Base-by-base conservation (phyloP, 2,888 invertebrate species). In the Exocentrus adspersus region DNA sequence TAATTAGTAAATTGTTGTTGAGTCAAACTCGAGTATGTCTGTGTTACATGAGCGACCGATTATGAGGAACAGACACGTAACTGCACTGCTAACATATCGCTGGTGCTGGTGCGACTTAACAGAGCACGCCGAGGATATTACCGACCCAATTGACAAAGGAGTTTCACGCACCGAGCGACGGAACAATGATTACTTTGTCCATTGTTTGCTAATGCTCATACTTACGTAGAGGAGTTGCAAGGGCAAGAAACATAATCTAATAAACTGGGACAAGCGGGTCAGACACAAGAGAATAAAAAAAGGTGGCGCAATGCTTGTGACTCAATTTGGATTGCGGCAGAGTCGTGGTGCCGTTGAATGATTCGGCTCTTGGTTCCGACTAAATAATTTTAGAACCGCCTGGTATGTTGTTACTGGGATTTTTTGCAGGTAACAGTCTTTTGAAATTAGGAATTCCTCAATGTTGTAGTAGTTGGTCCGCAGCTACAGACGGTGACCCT, bases 51-150 rank as follows among this genome's bases (percentile, higher is more conserved):
- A 60, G 54, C 24, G 50, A 62, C 28, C 50, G 61, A 56, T 62
- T 68, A 70, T 66, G 66, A 68, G 51, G 69, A 71, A 68, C 68
- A 71, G 62, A 69, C 70, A 74, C 74, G 76, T 71, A 76, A 76
- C 69, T 2, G 2, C 17, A 1, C 20, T 10, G 70, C 72, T 71
- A 70, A 74, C 72, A 74, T 70, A 70, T 70, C 69, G 71, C 71
- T 64, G 71, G 56, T 45, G n/a, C 32, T 56, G 45, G 67, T n/a
- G n/a, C n/a, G 62, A 72, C 67, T 74, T 75, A 75, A 63, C 71
- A 72, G 74, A 73, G 74, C 72, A 71, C 65, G 61, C 62, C 70
- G 65, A 72, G 70, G 71, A 72, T 72, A 73, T 75, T 71, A 62
- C 73, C 60, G 48, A 64, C 63, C 63, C 21, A 21, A 54, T 52